Conservation (phyloP, 2,113 vertebrate species). For the Nasalis larvatus region DNA sequence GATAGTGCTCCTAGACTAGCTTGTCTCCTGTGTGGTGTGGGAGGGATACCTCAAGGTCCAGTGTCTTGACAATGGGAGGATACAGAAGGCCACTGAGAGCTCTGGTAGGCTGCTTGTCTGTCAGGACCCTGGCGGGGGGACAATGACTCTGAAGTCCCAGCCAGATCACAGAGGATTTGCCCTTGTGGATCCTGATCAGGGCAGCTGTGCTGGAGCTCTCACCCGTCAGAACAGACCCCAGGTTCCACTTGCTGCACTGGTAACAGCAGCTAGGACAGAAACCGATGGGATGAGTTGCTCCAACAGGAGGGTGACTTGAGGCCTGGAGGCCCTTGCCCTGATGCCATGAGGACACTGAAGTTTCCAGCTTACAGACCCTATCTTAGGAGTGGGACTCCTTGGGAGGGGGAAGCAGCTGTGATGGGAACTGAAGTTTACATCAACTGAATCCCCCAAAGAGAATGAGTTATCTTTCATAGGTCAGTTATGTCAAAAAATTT, state of each 20-base stretch:
- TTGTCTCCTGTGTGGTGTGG: not conserved
- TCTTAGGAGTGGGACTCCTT: not conserved
- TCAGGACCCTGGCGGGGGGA: slow-evolving; percentile 71
- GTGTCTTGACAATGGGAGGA: not conserved
- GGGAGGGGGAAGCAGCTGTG: not conserved
- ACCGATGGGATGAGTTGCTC: not conserved
- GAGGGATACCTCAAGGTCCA: not conserved
- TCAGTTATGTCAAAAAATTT: not conserved
- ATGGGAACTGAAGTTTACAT: not conserved
- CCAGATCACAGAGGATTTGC: not conserved
- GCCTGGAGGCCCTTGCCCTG: not conserved
- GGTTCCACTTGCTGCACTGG: not conserved
- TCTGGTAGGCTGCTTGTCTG: not conserved
- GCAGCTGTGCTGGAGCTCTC: not conserved
- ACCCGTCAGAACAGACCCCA: not conserved
- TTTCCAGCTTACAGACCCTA: not conserved
- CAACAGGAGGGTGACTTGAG: not conserved
- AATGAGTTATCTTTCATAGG: not conserved
- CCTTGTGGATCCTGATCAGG: not conserved
- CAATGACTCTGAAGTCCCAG: not conserved
- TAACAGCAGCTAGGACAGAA: not conserved
- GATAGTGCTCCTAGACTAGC: fast-evolving
- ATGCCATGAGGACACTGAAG: not conserved
- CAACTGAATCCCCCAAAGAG: not conserved
- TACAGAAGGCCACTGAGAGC: not conserved